Evolutionary conservation across 2,797 vertebrate species (phyloP).

Genomic region (Gambusia yucatana): DNA sequence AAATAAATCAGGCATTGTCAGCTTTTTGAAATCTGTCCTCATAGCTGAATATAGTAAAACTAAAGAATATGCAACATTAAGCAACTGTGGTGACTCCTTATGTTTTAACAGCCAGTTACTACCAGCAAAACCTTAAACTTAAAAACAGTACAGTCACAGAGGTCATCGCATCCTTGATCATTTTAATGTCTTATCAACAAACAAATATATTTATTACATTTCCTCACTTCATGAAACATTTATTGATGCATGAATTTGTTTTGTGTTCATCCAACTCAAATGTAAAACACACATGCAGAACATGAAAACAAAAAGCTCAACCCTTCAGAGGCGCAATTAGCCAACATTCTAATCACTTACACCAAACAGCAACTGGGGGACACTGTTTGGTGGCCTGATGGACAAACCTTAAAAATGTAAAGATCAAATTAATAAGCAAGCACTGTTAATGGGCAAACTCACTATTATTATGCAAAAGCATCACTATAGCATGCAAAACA

Average conservation of each 20-base stretch:
- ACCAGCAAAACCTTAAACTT: background rate
- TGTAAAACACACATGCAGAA: conserved; percentile 34
- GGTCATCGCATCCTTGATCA: background rate
- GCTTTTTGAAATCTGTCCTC: background rate
- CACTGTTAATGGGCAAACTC: conserved; percentile 75
- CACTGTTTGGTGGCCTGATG: conserved; percentile 71
- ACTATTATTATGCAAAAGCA: conserved; percentile 82
- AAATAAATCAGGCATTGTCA: background rate
- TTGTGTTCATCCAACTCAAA: conserved; percentile 25
- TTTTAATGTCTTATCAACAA: background rate
- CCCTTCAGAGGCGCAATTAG: conserved; percentile 75
- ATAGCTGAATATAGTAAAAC: background rate
- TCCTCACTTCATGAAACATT: background rate
- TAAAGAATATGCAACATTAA: background rate
- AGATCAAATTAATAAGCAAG: conserved; percentile 78
- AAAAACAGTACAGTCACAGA: background rate
- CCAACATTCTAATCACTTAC: conserved; percentile 71
- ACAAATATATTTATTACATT: background rate
- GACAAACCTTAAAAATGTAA: conserved; percentile 80
- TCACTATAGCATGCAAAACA: conserved; percentile 82
- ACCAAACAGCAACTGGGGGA: conserved; percentile 57
- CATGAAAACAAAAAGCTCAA: conserved; percentile 37
- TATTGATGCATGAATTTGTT: background rate
- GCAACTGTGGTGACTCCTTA: background rate
- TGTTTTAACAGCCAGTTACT: background rate